Base-by-base conservation (phyloP, 2,888 invertebrate genomes). In the Melikaiella ostensackeni region DNA sequence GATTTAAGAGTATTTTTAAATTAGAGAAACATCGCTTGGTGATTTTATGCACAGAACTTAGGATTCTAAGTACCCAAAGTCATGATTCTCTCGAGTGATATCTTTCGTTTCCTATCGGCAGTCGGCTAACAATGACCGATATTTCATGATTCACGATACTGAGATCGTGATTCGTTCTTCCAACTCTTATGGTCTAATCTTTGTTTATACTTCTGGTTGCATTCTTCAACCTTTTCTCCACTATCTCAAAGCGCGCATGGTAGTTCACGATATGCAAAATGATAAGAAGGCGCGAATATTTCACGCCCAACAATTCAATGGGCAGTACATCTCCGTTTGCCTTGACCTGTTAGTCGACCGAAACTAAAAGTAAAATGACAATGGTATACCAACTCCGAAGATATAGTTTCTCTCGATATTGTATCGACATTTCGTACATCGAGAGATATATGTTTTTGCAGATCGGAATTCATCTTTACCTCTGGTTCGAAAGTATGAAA, bases 231-330 rank as follows among this genome's bases (percentile, higher is more conserved):
- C 27, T 70, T 70, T 30, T 46, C n/a, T 27, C 27, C 50, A 70
- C n/a, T 70, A 70, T 70, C 70, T 50, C 30, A 27, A 27, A 70
- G 50, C 50, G 46, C 70, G 30, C 46, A 70, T 70, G 70, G 70
- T 50, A 70, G 50, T 70, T 70, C 30, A 50, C 50, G 70, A 70
- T 70, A 70, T 70, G 30, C 70, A 55, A 55, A 50, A 33, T 70
- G 50, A 70, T 70, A 70, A 70, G 70, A 70, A 33, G 30, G n/a
- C 30, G 70, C 70, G 30, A 70, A 55, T 70, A 70, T 50, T 70
- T 70, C 50, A 70, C 70, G 50, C 50, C 30, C 30, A 70, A 70
- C 70, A 55, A 70, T 70, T 70, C 50, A 70, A 70, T 70, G n/a
- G 70, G 50, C 6, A 70, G 50, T 70, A 70, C 50, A 46, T 70